Percentiles rank a stretch among this genome's conserved stretches.
Evolutionary conservation across 2,888 invertebrate species (phyloP).

Genomic region (Melanostoma scalare): DNA sequence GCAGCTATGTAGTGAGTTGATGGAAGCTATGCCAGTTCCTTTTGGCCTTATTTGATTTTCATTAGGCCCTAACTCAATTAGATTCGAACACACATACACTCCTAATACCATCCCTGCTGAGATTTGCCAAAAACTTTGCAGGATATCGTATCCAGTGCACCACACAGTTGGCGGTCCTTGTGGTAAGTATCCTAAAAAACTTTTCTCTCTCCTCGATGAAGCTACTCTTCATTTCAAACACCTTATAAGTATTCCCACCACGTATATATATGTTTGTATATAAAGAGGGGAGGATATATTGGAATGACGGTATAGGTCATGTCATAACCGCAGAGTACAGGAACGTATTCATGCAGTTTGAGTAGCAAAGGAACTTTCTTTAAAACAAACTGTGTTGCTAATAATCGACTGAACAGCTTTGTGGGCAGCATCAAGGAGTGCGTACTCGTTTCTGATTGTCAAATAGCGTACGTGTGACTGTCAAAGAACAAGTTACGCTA

Average conservation of each 20-base stretch:
- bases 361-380: no score
- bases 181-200: constrained; percentile 29
- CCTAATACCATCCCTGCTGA: constrained; percentile 23
- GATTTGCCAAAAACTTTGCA: constrained; percentile 41
- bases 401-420: no score
- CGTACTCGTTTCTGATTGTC: no score
- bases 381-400: no score
- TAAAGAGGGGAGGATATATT: neutral
- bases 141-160: constrained; percentile 37
- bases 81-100: constrained; percentile 73
- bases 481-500: no score
- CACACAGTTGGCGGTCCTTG: constrained; percentile 22
- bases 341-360: neutral
- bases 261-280: neutral
- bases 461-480: no score
- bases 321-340: constrained; percentile 3
- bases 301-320: constrained; percentile 34
- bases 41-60: constrained; percentile 78
- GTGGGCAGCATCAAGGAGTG: no score
- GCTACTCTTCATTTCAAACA: constrained; percentile 33
- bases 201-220: constrained; percentile 18
- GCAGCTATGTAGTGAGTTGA: neutral
- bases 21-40: neutral
- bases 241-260: constrained; percentile 21
- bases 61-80: constrained; percentile 80